Percentiles rank a stretch among this genome's conserved stretches.
Conservation (phyloP, 2,797 vertebrate species). For the Oryzias sinensis region DNA sequence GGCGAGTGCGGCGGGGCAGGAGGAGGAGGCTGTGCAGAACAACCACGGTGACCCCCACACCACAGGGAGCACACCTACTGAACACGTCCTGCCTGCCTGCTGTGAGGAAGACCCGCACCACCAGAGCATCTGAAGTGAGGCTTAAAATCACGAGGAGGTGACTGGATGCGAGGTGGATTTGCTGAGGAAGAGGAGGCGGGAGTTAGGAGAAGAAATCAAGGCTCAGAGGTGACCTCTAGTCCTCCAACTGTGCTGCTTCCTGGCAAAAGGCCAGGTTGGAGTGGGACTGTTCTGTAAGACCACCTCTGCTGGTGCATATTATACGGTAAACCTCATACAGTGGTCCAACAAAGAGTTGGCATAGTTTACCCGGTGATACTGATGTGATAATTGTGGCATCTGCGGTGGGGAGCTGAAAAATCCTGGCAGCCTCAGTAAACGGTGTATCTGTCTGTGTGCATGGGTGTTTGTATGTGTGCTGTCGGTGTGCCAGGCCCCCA, state of each 20-base stretch:
- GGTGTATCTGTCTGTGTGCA: constrained; percentile 31
- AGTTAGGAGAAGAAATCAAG: constrained; percentile 21
- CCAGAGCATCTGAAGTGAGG: constrained; percentile 34
- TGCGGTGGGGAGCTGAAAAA: constrained; percentile 75
- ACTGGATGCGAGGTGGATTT: constrained; percentile 21
- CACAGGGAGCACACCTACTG: constrained; percentile 53
- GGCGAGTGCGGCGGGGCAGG: constrained; percentile 70
- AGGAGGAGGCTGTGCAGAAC: constrained; percentile 53
- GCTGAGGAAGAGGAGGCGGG: constrained; percentile 12
- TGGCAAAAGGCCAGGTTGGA: constrained; percentile 47
- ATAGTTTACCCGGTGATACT: constrained; percentile 53
- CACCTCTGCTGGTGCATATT: constrained; percentile 42
- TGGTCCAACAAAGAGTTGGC: constrained; percentile 66
- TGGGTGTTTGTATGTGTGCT: constrained; percentile 58
- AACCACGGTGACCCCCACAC: constrained; percentile 60
- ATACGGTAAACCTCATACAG: constrained; percentile 46
- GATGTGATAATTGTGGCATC: constrained; percentile 71
- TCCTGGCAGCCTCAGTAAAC: constrained; percentile 80
- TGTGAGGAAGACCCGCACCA: constrained; percentile 25
- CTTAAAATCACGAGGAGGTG: constrained; percentile 28
- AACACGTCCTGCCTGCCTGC: constrained; percentile 29
- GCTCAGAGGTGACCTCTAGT: constrained; percentile 53
- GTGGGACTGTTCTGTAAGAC: constrained; percentile 4
- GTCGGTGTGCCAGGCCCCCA: constrained; percentile 74
- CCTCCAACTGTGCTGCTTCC: constrained; percentile 37